A percentile compares a stretch with the other conserved stretches of the same genome.
These are phyloP conservation scores for Lepisosteus oculatus DNA, from an alignment of 2,113 vertebrate genomes.

Conservation along the genomic window DNA sequence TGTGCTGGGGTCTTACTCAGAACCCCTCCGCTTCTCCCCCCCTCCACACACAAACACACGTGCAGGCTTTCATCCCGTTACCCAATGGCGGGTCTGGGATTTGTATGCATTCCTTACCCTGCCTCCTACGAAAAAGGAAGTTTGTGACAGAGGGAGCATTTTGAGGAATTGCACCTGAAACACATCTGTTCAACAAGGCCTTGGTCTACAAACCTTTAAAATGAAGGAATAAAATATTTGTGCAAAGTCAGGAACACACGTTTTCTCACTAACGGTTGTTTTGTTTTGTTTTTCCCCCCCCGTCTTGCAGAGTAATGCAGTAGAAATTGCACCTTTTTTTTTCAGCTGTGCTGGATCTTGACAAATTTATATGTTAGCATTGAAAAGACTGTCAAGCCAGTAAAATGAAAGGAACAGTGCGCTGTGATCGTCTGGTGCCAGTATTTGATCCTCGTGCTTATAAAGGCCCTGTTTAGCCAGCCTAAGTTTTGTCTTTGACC, in stretches of 20 bases:
- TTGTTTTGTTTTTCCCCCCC: no score
- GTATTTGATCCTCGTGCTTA: no score
- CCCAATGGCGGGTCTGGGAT: neutral
- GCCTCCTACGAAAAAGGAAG: conserved; percentile 20
- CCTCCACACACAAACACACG: conserved; percentile 36
- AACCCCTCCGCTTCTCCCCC: conserved; percentile 28
- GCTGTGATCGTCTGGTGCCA: no score
- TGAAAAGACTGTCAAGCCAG: no score
- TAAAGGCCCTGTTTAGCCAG: no score
- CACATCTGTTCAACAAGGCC: neutral
- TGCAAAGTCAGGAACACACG: neutral
- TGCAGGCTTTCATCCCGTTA: conserved; percentile 22
- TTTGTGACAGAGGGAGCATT: conserved; percentile 5
- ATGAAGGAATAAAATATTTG: neutral
- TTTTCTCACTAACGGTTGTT: neutral
- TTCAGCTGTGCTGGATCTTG: no score
- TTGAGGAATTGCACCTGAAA: accelerated
- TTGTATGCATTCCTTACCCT: conserved; percentile 14
- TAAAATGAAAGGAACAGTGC: no score
- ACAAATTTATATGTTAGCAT: no score
- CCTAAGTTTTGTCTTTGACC: no score
- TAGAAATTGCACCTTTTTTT: no score
- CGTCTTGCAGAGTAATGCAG: no score
- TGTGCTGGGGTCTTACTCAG: conserved; percentile 76
- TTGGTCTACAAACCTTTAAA: neutral